These are phyloP conservation scores for Metalampra italica DNA, from an alignment of 2,888 invertebrate species.

Conservation along the genomic window DNA sequence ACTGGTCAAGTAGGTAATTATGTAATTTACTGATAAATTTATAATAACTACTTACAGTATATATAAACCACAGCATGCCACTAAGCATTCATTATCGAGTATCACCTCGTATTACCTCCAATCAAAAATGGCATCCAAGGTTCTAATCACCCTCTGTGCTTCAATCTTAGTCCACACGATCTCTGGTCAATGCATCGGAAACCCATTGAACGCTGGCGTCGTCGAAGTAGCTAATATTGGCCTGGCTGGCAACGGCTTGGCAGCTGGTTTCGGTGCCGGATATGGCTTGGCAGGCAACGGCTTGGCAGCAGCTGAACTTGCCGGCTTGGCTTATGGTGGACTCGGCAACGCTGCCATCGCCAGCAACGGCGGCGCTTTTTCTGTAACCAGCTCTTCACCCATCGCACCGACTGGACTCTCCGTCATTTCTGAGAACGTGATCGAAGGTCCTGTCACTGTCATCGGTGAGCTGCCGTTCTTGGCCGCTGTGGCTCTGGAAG, in stretches of 20 bases:
- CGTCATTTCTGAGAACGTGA: constrained; percentile 21
- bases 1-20: too few species aligned
- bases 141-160: neutral
- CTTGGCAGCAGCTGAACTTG: neutral
- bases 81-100: too few species aligned
- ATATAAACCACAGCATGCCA: too few species aligned
- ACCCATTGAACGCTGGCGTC: neutral
- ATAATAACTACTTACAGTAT: too few species aligned
- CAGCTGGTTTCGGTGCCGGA: constrained; percentile 9
- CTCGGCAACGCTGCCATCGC: neutral
- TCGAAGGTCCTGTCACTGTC: constrained; percentile 17
- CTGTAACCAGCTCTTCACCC: constrained; percentile 25
- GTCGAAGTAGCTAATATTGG: neutral
- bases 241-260: constrained; percentile 6
- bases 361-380: constrained; percentile 16
- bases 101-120: too few species aligned
- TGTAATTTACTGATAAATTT: too few species aligned
- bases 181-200: constrained; percentile 11
- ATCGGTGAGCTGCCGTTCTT: constrained; percentile 24
- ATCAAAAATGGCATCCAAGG: neutral
- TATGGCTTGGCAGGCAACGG: constrained; percentile 3
- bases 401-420: constrained; percentile 17
- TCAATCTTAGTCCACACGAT: constrained; percentile 8
- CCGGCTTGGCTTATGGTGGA: neutral
- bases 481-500: constrained; percentile 31